These are phyloP conservation scores for Julus scandinavius DNA, from an alignment of 2,888 invertebrate genomes.

Conservation along the genomic window DNA sequence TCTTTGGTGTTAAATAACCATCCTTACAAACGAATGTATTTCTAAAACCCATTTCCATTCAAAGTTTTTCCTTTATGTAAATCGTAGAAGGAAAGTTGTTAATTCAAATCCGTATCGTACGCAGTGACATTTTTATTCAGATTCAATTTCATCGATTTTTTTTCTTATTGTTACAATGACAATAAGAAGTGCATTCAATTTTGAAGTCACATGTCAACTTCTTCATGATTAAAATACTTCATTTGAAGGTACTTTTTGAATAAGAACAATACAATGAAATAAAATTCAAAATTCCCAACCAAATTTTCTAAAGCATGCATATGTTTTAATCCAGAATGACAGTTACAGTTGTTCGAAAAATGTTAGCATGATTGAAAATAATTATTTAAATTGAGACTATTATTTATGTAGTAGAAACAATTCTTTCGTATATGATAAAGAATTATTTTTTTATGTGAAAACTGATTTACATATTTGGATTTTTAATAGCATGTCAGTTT, in stretches of 20 bases:
- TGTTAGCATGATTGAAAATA: no score
- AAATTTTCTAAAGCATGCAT: no score
- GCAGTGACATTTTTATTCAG: neutral
- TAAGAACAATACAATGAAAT: no score
- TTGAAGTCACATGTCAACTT: neutral
- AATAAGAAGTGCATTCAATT: neutral
- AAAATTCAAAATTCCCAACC: no score
- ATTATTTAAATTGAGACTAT: no score
- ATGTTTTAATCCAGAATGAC: no score
- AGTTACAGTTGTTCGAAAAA: no score
- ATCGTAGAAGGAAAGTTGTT: neutral
- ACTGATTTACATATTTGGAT: neutral
- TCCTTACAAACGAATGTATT: neutral
- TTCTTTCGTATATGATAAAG: no score
- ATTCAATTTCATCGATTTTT: neutral
- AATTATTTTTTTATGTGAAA: no score
- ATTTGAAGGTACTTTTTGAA: no score
- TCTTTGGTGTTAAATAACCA: slow-evolving; percentile 24
- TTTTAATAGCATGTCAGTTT: neutral
- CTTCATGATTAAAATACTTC: no score
- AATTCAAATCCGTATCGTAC: neutral
- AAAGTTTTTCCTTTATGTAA: neutral
- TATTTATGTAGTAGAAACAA: no score
- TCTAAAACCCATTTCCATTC: neutral
- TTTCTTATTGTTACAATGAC: neutral